phyloP scores from a whole-genome alignment of 2,113 vertebrate species.

The Morone saxatilis region DNA sequence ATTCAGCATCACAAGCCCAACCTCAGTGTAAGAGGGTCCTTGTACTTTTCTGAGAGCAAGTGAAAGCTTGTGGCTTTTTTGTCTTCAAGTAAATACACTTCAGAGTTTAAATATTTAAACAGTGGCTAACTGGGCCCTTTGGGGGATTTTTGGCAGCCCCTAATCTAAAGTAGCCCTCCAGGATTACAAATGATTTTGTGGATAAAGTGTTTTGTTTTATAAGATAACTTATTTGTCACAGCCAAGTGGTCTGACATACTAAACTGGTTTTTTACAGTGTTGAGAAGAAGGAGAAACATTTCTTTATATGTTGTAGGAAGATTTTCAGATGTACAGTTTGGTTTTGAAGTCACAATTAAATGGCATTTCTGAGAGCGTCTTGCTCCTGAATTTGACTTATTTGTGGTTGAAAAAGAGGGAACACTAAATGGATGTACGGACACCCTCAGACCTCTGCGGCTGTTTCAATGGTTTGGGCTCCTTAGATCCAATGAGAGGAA shows the following conservation, averaged over 20 bases:
- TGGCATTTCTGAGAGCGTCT: constrained; percentile 34
- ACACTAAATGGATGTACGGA: no score
- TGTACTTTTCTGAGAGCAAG: constrained; percentile 21
- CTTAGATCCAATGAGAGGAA: not conserved
- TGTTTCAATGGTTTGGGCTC: not conserved
- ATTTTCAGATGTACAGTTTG: not conserved
- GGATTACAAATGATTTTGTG: constrained; percentile 11
- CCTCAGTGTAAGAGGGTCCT: constrained; percentile 21
- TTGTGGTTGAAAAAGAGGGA: not conserved
- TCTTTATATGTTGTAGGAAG: not conserved
- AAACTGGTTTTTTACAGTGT: not conserved
- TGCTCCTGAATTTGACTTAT: constrained; percentile 9
- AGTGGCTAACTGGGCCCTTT: not conserved
- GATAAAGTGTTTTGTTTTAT: not conserved
- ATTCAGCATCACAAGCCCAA: not conserved
- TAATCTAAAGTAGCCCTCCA: not conserved
- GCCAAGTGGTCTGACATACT: constrained; percentile 8
- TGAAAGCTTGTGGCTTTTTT: constrained; percentile 18
- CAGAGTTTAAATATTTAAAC: constrained; percentile 38
- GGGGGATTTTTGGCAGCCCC: not conserved
- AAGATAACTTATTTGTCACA: constrained; percentile 38
- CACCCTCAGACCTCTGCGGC: not conserved
- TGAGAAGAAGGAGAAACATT: not conserved
- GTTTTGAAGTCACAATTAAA: constrained; percentile 48
- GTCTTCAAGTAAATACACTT: constrained; percentile 36